phyloP scores from a whole-genome alignment of 2,797 vertebrate species.

The Poeciliopsis gracilis region DNA sequence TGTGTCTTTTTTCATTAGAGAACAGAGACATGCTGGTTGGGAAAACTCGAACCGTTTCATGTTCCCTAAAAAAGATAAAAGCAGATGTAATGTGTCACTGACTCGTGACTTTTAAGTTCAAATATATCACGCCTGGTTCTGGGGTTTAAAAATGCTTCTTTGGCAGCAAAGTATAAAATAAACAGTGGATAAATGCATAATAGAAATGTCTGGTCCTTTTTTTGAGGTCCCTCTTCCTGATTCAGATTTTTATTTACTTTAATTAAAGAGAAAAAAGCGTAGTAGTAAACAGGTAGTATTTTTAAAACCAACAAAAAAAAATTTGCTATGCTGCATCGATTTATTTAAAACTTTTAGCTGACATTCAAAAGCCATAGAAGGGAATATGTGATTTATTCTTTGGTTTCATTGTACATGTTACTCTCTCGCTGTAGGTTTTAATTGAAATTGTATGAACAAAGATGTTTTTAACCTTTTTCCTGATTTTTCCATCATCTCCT shows the following conservation, averaged over 20 bases:
- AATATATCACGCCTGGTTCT: conserved; percentile 27
- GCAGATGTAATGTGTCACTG: conserved; percentile 10
- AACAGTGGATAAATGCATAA: not conserved
- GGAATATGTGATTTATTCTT: not conserved
- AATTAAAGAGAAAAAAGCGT: not conserved
- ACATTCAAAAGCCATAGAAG: not conserved
- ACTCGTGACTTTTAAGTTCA: conserved; percentile 50
- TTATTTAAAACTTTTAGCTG: not conserved
- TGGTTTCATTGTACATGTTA: not conserved
- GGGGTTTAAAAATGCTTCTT: conserved; percentile 34
- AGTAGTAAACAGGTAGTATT: not conserved
- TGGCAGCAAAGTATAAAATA: not conserved
- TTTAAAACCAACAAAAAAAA: not conserved
- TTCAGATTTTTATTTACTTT: not conserved
- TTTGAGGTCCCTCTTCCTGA: not conserved
- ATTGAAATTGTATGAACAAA: conserved; percentile 4
- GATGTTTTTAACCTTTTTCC: conserved; percentile 13
- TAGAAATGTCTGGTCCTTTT: not conserved
- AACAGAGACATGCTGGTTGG: not conserved
- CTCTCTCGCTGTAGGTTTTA: not conserved
- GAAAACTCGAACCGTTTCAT: conserved; percentile 14
- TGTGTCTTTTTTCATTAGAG: not conserved
- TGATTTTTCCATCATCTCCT: conserved; percentile 42
- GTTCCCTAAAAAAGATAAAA: conserved; percentile 29
- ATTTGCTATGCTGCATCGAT: not conserved